Conservation (phyloP, 2,888 invertebrate species). For the Hypsopygia costalis region DNA sequence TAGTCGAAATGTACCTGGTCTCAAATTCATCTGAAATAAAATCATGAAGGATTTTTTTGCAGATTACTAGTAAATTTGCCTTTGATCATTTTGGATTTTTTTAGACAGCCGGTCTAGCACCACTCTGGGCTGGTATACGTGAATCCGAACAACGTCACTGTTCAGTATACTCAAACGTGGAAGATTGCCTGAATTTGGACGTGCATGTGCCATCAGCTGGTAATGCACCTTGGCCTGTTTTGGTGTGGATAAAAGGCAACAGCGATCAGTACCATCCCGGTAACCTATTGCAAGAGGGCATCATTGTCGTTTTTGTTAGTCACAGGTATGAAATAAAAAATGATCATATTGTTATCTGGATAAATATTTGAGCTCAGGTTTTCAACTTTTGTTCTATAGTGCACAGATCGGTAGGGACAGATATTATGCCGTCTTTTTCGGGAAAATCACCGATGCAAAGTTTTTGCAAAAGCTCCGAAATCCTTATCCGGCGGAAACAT, state of each 20-base stretch:
- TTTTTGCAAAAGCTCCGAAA: no score
- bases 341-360: no score
- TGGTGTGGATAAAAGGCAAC: constrained; percentile 59
- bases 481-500: no score
- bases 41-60: no score
- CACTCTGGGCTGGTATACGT: constrained; percentile 49
- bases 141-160: constrained; percentile 43
- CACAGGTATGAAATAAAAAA: constrained; percentile 66
- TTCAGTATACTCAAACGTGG: constrained; percentile 43
- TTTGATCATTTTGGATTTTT: constrained; percentile 16
- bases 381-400: no score
- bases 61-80: no score
- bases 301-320: constrained; percentile 53
- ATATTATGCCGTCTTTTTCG: no score
- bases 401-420: no score
- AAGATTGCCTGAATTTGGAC: constrained; percentile 84
- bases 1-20: no score
- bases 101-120: constrained; percentile 57
- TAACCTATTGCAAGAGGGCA: constrained; percentile 44
- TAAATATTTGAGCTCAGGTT: no score
- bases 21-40: no score
- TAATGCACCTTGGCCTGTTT: constrained; percentile 44
- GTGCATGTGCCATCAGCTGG: constrained; percentile 78
- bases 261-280: constrained; percentile 45
- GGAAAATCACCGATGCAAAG: no score